phyloP scores from a whole-genome alignment of 2,888 invertebrate species.

The Craniophora ligustri region DNA sequence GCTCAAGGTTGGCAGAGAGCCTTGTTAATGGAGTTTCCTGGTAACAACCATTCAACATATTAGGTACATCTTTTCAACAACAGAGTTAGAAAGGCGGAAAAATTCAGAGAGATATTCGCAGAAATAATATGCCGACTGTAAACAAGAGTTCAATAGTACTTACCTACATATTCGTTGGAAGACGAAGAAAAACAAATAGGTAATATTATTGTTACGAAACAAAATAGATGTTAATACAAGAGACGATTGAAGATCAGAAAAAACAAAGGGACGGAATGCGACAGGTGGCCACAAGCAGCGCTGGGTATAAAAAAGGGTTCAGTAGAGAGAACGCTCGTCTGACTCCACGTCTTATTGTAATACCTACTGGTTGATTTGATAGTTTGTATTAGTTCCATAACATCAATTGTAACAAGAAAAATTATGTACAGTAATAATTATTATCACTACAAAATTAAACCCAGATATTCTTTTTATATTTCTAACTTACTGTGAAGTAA shows the following conservation, averaged over 20 bases:
- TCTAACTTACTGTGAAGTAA: too few species aligned
- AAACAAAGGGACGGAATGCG: neutral
- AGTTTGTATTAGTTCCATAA: too few species aligned
- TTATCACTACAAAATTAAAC: too few species aligned
- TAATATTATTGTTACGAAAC: neutral
- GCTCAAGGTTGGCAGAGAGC: neutral
- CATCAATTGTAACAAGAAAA: too few species aligned
- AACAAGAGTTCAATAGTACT: neutral
- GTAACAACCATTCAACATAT: neutral
- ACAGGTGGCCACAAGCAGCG: neutral
- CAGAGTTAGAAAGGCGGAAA: neutral
- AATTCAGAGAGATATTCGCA: neutral
- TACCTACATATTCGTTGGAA: neutral
- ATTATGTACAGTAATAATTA: too few species aligned
- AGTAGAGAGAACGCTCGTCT: neutral
- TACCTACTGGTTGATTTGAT: neutral
- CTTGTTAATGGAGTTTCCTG: neutral
- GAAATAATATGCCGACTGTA: neutral
- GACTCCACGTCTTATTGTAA: neutral
- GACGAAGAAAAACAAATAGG: neutral
- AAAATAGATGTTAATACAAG: neutral
- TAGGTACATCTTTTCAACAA: neutral
- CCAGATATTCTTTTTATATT: too few species aligned
- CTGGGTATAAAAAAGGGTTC: neutral
- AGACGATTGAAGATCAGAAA: neutral